Evolutionary conservation across 2,797 vertebrate genomes (phyloP).

Genomic region (Fistularia commersonii): DNA sequence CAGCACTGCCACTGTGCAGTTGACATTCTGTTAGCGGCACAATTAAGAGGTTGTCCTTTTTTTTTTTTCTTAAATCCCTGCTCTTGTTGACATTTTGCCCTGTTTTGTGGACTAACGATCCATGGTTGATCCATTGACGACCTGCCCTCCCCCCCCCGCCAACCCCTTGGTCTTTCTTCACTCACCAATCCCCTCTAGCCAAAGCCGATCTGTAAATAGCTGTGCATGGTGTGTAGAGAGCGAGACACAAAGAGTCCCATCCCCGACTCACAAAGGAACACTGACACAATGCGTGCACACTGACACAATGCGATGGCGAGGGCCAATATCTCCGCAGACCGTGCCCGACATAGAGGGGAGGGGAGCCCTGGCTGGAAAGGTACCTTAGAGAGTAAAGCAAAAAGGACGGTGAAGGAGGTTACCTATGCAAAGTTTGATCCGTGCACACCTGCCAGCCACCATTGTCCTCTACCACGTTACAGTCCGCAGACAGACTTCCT

Average conservation of each 20-base stretch:
- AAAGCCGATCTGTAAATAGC: conserved; percentile 73
- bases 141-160: conserved; percentile 22
- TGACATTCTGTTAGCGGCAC: conserved; percentile 63
- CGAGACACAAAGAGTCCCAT: conserved; percentile 44
- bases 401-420: conserved; percentile 45
- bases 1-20: conserved; percentile 47
- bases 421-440: conserved; percentile 78
- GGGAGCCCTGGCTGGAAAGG: conserved; percentile 31
- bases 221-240: conserved; percentile 46
- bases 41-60: conserved; percentile 45
- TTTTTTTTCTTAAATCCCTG: conserved; percentile 29
- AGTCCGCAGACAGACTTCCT: conserved; percentile 68
- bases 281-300: conserved; percentile 60
- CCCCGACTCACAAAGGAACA: conserved; percentile 59
- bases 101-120: conserved; percentile 62
- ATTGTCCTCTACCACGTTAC: conserved; percentile 58
- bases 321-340: conserved; percentile 34
- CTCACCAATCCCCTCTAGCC: conserved; percentile 31
- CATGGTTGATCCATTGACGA: conserved; percentile 45
- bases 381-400: conserved; percentile 28
- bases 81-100: conserved; percentile 67
- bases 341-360: conserved; percentile 8
- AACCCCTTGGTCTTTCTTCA: conserved; percentile 24
- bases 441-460: conserved; percentile 71
- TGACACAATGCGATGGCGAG: conserved; percentile 28